phyloP scores from a whole-genome alignment of 2,888 invertebrate genomes.

The Eristalinus sepulchralis region DNA sequence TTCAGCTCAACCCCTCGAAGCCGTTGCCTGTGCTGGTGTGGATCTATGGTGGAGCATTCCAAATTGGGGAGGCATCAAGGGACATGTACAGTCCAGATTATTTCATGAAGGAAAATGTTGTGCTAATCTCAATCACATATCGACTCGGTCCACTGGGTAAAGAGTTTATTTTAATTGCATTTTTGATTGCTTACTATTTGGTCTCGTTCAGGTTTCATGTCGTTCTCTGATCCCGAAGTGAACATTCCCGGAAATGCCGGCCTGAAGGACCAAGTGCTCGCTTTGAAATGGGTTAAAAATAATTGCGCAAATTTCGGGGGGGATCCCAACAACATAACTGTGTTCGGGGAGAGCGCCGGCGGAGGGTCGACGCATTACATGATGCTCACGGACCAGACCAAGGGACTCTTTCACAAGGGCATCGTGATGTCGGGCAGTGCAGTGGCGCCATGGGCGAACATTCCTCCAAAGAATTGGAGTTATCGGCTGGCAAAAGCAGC shows the following conservation, averaged over 20 bases:
- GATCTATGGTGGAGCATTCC: slow-evolving; percentile 82
- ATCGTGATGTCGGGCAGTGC: slow-evolving; percentile 79
- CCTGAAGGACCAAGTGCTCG: slow-evolving; percentile 82
- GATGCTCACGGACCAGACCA: slow-evolving; percentile 81
- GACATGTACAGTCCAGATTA: slow-evolving; percentile 81
- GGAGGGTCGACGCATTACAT: slow-evolving; percentile 81
- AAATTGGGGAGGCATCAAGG: slow-evolving; percentile 81
- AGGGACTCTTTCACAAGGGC: slow-evolving; percentile 79
- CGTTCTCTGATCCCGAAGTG: slow-evolving; percentile 80
- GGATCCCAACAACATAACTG: slow-evolving; percentile 82
- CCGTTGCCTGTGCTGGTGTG: slow-evolving; percentile 81
- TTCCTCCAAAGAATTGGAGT: slow-evolving; percentile 76
- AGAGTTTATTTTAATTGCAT: neutral
- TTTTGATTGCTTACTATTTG: neutral
- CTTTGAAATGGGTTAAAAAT: slow-evolving; percentile 82
- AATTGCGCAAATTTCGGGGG: slow-evolving; percentile 82
- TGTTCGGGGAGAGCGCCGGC: slow-evolving; percentile 83
- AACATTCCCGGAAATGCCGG: slow-evolving; percentile 83
- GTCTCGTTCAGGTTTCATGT: slow-evolving; percentile 80
- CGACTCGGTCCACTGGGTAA: slow-evolving; percentile 81
- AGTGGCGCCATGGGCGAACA: slow-evolving; percentile 78
- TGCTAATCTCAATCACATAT: slow-evolving; percentile 81
- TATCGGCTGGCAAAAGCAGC: slow-evolving; percentile 77
- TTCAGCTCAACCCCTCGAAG: slow-evolving; percentile 76
- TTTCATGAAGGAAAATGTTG: slow-evolving; percentile 81